Evolutionary conservation across 2,113 vertebrate species (phyloP).

Genomic region (Hystrix brachyura): DNA sequence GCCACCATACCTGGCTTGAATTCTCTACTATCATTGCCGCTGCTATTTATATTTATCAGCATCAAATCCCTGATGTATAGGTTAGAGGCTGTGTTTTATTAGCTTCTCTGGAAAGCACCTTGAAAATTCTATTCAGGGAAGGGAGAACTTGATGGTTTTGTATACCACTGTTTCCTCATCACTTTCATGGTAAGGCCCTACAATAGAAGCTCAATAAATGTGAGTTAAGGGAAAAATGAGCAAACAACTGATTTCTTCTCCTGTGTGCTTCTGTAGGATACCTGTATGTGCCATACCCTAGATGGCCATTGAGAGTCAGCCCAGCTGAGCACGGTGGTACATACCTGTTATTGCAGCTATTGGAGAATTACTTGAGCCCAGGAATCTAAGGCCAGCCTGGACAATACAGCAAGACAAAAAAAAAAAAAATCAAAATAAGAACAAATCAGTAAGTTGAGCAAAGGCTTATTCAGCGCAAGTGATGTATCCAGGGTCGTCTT

Average conservation of each 20-base stretch:
- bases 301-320: neutral
- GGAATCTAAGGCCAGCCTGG: neutral
- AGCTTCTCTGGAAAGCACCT: neutral
- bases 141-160: neutral
- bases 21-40: neutral
- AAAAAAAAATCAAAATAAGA: neutral
- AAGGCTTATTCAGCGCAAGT: conserved; percentile 24
- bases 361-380: neutral
- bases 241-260: conserved; percentile 25
- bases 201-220: neutral
- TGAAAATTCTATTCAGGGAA: neutral
- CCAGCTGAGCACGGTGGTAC: neutral
- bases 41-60: conserved; percentile 46
- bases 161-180: neutral
- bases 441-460: conserved; percentile 14
- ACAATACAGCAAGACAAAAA: neutral
- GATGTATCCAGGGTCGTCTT: conserved; percentile 1
- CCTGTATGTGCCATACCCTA: neutral
- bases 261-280: neutral
- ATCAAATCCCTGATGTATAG: neutral
- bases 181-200: neutral
- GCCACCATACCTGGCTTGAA: neutral
- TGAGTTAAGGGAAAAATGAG: neutral
- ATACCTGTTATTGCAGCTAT: neutral
- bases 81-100: conserved; percentile 11